Evolutionary conservation across 2,888 invertebrate species (phyloP), one percentile per base, ranked within the genome.

Genomic region (Leptura quadrifasciata): DNA sequence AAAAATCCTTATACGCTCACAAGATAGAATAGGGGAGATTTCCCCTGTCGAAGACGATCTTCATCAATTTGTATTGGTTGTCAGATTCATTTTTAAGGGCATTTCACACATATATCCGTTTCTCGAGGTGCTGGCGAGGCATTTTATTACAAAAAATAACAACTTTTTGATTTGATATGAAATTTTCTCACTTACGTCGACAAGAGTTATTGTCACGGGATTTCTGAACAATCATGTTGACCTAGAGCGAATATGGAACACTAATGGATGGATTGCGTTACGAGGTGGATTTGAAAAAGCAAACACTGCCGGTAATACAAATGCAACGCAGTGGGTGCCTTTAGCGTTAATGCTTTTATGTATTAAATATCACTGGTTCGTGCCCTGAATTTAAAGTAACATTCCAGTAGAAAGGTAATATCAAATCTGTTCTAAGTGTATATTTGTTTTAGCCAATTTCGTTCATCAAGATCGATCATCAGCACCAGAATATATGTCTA

Each of bases 41-140:
- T 71, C 57, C 72, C 71, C 68, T 58, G 69, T 69, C 77, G 70
- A 57, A 57, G 55, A 61, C 35, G 47, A 77, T 75, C 71, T 74
- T 39, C 68, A 60, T 76, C 76, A 65, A 74, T 75, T 68, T 31
- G 72, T 70, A 63, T 77, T 70, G 61, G 75, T 70, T 69, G 71
- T 73, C 77, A 63, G 60, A 75, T 77, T 35, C 65, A 70, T 72
- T 73, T 76, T 75, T 70, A 52, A 67, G 74, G 67, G 68, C 54
- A 64, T 69, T 67, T 31, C 24, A 21, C 60, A 20, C 20, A 39
- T 12, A 18, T 63, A 63, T 63, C 63, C 63, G 15, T 63, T 63
- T 63, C 63, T 31, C 18, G 18, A 20, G 20, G 47, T 52, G 47
- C 47, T 12, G 12, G 27, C 60, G 60, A 12, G n/a, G 52, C 52